phyloP scores from a whole-genome alignment of 2,797 vertebrate species.

The Sebastes hubbsi region DNA sequence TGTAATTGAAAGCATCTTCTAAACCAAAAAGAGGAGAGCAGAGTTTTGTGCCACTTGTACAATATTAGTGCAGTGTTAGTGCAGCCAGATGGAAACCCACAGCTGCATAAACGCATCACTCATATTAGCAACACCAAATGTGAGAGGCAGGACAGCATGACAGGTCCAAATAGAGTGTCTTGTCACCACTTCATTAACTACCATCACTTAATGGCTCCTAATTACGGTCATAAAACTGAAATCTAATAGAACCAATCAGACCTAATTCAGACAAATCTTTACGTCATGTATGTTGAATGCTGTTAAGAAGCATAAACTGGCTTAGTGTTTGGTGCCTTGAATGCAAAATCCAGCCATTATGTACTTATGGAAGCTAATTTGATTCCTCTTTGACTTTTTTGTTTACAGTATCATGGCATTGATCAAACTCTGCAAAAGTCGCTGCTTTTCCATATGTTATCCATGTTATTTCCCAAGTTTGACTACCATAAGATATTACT shows the following conservation, averaged over 20 bases:
- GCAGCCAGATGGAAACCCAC: conserved; percentile 1
- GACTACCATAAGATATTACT: neutral
- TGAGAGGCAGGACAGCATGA: neutral
- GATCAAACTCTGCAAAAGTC: neutral
- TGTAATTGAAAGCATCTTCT: neutral
- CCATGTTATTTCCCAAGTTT: neutral
- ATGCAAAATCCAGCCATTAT: neutral
- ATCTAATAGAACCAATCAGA: conserved; percentile 2
- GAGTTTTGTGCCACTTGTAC: neutral
- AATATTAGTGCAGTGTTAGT: neutral
- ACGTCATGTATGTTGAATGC: neutral
- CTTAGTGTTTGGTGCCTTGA: neutral
- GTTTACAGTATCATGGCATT: neutral
- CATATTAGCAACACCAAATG: neutral
- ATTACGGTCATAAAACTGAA: conserved; percentile 11
- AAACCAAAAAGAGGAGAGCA: neutral
- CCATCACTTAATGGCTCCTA: neutral
- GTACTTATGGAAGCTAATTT: neutral
- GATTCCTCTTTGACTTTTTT: neutral
- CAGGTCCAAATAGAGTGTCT: neutral
- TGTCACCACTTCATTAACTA: conserved; percentile 18
- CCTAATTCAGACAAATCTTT: conserved; percentile 5
- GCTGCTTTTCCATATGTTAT: too few relatives aligned
- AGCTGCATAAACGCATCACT: conserved; percentile 16
- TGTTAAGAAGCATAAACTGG: neutral